Evolutionary conservation across 2,888 invertebrate genomes (phyloP), one percentile per base, ranked within the genome.

Genomic region (Lasioglossum figueresi): DNA sequence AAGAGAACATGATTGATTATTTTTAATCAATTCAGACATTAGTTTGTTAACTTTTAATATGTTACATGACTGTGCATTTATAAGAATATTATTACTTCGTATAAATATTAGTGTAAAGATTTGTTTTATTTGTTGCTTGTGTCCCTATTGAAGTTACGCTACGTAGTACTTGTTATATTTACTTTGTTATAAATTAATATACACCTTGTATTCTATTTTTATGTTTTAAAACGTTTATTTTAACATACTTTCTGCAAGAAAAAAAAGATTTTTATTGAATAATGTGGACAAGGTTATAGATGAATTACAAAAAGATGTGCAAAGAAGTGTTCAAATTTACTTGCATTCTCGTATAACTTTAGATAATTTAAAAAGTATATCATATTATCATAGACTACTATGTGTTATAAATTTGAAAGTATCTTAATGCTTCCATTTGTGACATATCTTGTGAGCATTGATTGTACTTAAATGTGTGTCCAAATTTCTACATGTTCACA

Each of bases 391-490:
- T 84, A 80, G 59, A 83, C 72, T 76, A 70, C 66, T 82, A 79
- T 73, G 40, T 77, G 75, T 81, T 81, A 82, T 82, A 45, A 82
- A 79, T 88, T 82, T 74, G 43, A 75, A 48, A 83, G 66, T 68
- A 84, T 81, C 81, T 74, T 59, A 84, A 86, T 84, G 87, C 89
- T 90, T 91, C 83, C 86, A 90, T 82, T 79, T 87, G 84, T 84
- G 75, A 92, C 92, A 92, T 92, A 92, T 92, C 91, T 84, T 86
- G 78, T 82, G 84, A 70, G 71, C 40, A 81, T 75, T 81, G 75
- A 81, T 76, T 85, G 74, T 83, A 83, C 48, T 79, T 77, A 82
- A 75, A 77, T 71, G 70, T 71, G 70, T 71, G 82, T 85, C 75
- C 66, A 84, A 84, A 40, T 82, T 86, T 72, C 31, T 59, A 75